Evolutionary conservation across 2,888 invertebrate genomes (phyloP).

Genomic region (Drymonia ruficornis): DNA sequence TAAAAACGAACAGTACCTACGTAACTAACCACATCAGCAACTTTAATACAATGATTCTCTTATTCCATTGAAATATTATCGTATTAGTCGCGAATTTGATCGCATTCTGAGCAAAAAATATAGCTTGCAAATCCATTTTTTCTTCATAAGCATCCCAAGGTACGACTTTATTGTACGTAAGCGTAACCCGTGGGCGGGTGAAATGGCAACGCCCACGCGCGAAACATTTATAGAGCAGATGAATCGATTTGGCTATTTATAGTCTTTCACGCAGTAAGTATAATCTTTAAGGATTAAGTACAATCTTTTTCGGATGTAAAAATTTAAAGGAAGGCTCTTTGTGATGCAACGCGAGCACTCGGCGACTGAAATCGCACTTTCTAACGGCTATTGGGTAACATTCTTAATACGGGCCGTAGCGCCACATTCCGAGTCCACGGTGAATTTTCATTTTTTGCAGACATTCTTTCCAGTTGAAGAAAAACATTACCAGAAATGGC

Average conservation of each 20-base stretch:
- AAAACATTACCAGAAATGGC: not conserved
- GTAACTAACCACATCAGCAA: no score
- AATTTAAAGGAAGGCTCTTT: conserved; percentile 42
- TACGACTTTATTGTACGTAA: conserved; percentile 5
- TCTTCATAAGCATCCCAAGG: conserved; percentile 3
- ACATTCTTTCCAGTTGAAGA: not conserved
- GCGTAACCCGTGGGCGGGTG: conserved; percentile 46
- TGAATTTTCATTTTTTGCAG: conserved; percentile 42
- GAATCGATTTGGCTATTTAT: conserved; percentile 42
- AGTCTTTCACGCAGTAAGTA: conserved; percentile 10
- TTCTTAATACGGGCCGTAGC: conserved; percentile 51
- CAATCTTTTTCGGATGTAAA: not conserved
- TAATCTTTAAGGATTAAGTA: not conserved
- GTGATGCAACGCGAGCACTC: conserved; percentile 64
- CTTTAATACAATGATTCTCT: no score
- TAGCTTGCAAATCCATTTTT: conserved; percentile 13
- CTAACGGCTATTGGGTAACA: conserved; percentile 71
- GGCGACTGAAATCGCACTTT: conserved; percentile 69
- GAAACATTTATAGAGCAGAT: conserved; percentile 45
- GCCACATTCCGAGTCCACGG: conserved; percentile 53
- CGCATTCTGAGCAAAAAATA: conserved; percentile 18
- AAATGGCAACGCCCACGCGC: conserved; percentile 51
- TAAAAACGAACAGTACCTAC: not conserved
- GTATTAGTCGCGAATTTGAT: conserved; percentile 13
- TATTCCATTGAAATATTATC: not conserved